phyloP scores from a whole-genome alignment of 2,113 vertebrate genomes.

The Collichthys lucidus region DNA sequence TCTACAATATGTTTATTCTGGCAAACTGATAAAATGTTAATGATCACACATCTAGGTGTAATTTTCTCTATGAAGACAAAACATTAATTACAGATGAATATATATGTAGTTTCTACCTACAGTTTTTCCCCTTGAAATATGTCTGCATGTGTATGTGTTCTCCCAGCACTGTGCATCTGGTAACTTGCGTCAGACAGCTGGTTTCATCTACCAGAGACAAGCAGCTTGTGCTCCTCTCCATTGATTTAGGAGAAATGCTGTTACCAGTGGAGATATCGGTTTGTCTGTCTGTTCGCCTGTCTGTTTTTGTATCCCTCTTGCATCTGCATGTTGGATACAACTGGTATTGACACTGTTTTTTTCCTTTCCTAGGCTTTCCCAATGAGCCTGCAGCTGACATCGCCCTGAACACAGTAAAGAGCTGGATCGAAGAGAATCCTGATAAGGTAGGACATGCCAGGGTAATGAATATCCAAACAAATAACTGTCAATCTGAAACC shows the following conservation, averaged over 20 bases:
- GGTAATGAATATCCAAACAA: conserved; percentile 26
- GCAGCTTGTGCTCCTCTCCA: conserved; percentile 57
- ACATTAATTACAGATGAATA: conserved; percentile 29
- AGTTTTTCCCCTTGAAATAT: conserved; percentile 24
- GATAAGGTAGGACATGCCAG: conserved; percentile 87
- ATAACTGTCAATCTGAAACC: conserved; percentile 12
- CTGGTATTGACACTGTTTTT: conserved; percentile 49
- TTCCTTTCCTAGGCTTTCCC: conserved; percentile 89
- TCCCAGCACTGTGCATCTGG: conserved; percentile 55
- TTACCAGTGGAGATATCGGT: conserved; percentile 59
- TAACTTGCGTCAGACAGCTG: conserved; percentile 54
- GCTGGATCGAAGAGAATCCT: conserved; percentile 91
- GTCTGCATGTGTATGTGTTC: conserved; percentile 33
- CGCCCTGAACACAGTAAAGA: conserved; percentile 91
- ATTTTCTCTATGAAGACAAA: conserved; percentile 48
- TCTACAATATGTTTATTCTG: conserved; percentile 57
- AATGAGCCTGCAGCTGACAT: conserved; percentile 95
- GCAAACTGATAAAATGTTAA: conserved; percentile 40
- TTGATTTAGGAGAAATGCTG: conserved; percentile 59
- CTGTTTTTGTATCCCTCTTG: conserved; percentile 46
- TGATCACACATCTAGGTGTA: conserved; percentile 51
- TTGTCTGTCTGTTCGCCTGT: conserved; percentile 44
- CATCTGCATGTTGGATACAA: conserved; percentile 53
- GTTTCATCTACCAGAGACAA: conserved; percentile 44
- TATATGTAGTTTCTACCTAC: conserved; percentile 17